Base-by-base conservation (phyloP, 2,797 vertebrate genomes). In the Amblyraja radiata region DNA sequence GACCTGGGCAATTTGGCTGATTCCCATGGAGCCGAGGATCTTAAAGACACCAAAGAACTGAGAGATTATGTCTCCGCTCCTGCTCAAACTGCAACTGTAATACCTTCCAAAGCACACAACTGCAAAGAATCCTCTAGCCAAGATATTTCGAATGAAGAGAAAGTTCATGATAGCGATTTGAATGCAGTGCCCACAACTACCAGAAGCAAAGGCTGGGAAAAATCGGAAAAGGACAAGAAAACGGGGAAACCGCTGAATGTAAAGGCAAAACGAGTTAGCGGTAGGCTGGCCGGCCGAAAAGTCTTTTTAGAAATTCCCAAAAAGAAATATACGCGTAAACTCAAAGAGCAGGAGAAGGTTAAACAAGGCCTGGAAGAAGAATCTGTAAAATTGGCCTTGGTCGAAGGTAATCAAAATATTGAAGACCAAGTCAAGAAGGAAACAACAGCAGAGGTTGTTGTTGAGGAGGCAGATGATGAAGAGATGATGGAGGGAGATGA, bases 301-400 rank as follows among this genome's bases (percentile, higher is more conserved):
- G 96, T 97, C 0, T 96, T 97, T 0, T 97, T 97, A 78, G 97
- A 97, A 93, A 96, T 97, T 93, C 97, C 96, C 0, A 97, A 97
- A 94, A 97, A 97, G 73, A 97, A 97, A 61, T 96, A 96, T 28
- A 96, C 96, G 0, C 95, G 96, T 84, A 94, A 96, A 78, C 95
- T 97, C 93, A 95, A 95, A 61, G 96, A 96, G 84, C 96, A 97
- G 94, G 95, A 96, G 93, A 96, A 94, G 65, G 93, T 61, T 0
- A 93, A 94, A 0, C 68, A 92, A 76, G 39, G 76, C 58, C 76
- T 92, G 25, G 95, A 95, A 76, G 95, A 93, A 1, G 93, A 93
- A 0, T 54, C 25, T 0, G 95, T 86, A 61, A 95, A 94, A 1
- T 11, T 93, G 84, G 25, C 7, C 1, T 28, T 9, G 3, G 80